phyloP scores from a whole-genome alignment of 2,888 invertebrate species.

The Protophormia terraenovae region DNA sequence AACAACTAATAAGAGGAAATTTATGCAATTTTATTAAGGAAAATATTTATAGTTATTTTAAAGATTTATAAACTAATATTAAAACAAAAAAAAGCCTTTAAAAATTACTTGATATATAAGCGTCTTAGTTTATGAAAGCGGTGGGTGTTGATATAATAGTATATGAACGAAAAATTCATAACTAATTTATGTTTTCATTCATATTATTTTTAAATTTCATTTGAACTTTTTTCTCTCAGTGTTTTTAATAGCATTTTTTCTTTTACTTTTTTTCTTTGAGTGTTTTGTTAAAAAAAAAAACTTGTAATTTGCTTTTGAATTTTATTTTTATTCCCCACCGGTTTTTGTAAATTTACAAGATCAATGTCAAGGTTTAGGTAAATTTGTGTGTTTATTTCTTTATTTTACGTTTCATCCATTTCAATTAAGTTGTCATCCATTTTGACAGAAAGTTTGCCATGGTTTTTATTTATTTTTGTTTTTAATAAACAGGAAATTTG shows the following conservation, averaged over 20 bases:
- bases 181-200: background rate
- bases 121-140: no score
- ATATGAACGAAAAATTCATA: no score
- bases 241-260: background rate
- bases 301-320: background rate
- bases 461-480: no score
- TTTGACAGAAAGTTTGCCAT: background rate
- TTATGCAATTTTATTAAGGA: background rate
- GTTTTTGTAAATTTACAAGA: conserved; percentile 27
- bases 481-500: no score
- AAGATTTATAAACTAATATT: no score
- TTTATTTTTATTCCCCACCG: background rate
- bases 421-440: background rate
- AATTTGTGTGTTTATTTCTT: conserved; percentile 5
- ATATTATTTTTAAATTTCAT: background rate
- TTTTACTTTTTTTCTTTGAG: background rate
- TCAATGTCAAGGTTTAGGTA: conserved; percentile 61
- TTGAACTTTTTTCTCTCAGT: background rate
- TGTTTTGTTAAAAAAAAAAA: no score
- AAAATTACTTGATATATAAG: no score
- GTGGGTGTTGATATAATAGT: no score
- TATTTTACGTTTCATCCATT: background rate
- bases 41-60: background rate
- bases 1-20: background rate
- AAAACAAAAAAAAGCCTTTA: no score